These are phyloP conservation scores for Eupristina koningsbergeri DNA, from an alignment of 1,140 invertebrate species.

Conservation along the genomic window DNA sequence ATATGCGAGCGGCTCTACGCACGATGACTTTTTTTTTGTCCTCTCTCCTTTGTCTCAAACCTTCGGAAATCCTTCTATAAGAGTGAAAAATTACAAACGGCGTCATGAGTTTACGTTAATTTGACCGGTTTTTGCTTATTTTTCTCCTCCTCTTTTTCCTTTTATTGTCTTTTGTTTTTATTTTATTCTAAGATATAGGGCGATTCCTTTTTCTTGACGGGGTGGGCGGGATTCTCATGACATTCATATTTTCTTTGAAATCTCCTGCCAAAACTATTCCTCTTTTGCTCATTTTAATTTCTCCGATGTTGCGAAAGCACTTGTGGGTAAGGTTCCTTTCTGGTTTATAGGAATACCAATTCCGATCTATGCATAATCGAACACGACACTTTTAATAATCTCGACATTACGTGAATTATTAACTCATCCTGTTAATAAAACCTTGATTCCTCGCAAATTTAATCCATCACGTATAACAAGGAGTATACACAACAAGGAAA, in stretches of 20 bases:
- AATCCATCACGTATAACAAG: background rate
- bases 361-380: conserved; percentile 31
- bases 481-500: background rate
- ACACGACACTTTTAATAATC: conserved; percentile 49
- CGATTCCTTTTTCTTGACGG: conserved; percentile 15
- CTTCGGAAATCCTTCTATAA: conserved; percentile 23
- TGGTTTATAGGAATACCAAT: conserved; percentile 36
- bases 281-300: conserved; percentile 27
- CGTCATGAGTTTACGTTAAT: conserved; percentile 44
- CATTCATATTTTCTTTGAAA: conserved; percentile 53
- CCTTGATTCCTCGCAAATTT: background rate
- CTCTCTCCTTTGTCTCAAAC: conserved; percentile 44
- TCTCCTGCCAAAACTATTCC: conserved; percentile 4
- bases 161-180: conserved; percentile 27
- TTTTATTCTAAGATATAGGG: conserved; percentile 38
- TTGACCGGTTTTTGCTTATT: conserved; percentile 36
- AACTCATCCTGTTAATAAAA: conserved; percentile 42
- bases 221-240: conserved; percentile 48
- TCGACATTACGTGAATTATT: conserved; percentile 36
- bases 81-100: conserved; percentile 50
- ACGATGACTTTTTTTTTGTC: conserved; percentile 38
- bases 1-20: conserved; percentile 21
- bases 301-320: conserved; percentile 28
- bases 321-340: conserved; percentile 19
- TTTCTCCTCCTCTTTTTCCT: conserved; percentile 21